phyloP scores from a whole-genome alignment of 2,113 vertebrate genomes.

The Gobiocypris rarus region DNA sequence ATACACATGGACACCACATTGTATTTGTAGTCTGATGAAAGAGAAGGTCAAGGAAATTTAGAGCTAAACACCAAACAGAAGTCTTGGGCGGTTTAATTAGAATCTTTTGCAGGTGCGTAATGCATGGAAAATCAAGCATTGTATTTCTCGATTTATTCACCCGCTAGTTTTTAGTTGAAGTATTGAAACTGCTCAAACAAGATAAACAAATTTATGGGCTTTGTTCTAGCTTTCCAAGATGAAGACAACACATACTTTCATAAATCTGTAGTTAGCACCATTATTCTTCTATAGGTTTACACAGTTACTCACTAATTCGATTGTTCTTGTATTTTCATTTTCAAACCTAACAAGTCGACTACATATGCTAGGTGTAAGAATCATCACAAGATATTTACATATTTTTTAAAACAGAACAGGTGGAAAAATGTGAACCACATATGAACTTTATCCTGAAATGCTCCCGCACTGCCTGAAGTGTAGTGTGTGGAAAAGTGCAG shows the following conservation, averaged over 20 bases:
- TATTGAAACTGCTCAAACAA: constrained; percentile 22
- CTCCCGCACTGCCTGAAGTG: constrained; percentile 54
- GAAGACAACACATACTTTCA: constrained; percentile 15
- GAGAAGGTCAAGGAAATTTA: constrained; percentile 25
- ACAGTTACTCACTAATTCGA: neutral
- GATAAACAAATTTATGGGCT: constrained; percentile 29
- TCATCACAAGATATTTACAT: constrained; percentile 50
- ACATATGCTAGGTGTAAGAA: constrained; percentile 54
- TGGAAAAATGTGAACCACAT: constrained; percentile 53
- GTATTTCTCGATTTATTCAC: constrained; percentile 5
- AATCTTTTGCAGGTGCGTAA: constrained; percentile 27
- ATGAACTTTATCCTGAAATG: constrained; percentile 57
- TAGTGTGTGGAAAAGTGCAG: constrained; percentile 24
- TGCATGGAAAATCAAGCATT: constrained; percentile 34
- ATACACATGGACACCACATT: constrained; percentile 49
- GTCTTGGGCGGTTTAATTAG: constrained; percentile 21
- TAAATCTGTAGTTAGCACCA: neutral
- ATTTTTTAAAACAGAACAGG: constrained; percentile 52
- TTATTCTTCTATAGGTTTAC: neutral
- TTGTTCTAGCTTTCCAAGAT: constrained; percentile 4
- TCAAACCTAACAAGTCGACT: constrained; percentile 48
- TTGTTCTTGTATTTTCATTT: constrained; percentile 54
- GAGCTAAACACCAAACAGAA: constrained; percentile 38
- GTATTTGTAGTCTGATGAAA: constrained; percentile 43
- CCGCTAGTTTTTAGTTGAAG: neutral